A percentile compares a stretch with the other conserved stretches of the same genome.
These are phyloP conservation scores for Nilaparvata lugens DNA, from an alignment of 1,140 invertebrate genomes.

Conservation along the genomic window DNA sequence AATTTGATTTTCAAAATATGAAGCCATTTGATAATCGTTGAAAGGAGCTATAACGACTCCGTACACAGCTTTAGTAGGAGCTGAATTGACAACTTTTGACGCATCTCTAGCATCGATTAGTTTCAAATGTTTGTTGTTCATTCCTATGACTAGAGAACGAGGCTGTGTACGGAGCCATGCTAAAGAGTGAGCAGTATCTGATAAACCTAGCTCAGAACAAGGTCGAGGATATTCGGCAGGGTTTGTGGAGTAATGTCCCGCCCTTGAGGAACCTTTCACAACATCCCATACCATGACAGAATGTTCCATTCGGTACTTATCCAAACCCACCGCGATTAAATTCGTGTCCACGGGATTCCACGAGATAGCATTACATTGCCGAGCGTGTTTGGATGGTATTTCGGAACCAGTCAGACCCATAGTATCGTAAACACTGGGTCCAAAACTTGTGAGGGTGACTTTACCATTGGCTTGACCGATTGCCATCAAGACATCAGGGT, in stretches of 20 bases:
- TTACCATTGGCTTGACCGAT: slow-evolving; percentile 80
- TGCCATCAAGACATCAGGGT: slow-evolving; percentile 68
- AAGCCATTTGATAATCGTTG: slow-evolving; percentile 69
- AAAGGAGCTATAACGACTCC: slow-evolving; percentile 69
- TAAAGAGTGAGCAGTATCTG: slow-evolving; percentile 74
- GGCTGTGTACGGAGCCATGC: slow-evolving; percentile 71
- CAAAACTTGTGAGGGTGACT: slow-evolving; percentile 69
- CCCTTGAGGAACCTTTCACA: slow-evolving; percentile 32
- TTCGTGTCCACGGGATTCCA: slow-evolving; percentile 84
- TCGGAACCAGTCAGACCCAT: slow-evolving; percentile 61
- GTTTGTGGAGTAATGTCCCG: neutral
- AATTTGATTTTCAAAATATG: slow-evolving; percentile 69
- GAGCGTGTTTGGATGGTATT: slow-evolving; percentile 66
- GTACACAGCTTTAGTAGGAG: slow-evolving; percentile 74
- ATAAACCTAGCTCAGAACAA: slow-evolving; percentile 47
- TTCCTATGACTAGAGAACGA: slow-evolving; percentile 68
- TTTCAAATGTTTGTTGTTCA: slow-evolving; percentile 82
- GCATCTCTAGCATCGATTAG: slow-evolving; percentile 74
- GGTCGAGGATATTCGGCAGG: slow-evolving; percentile 13
- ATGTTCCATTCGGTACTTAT: slow-evolving; percentile 75
- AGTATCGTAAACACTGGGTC: slow-evolving; percentile 55
- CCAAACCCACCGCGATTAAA: slow-evolving; percentile 73
- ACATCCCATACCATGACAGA: slow-evolving; percentile 76
- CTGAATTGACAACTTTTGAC: slow-evolving; percentile 55
- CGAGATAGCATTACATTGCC: slow-evolving; percentile 76